A percentile compares a stretch with the other conserved stretches of the same genome.
Conservation (phyloP, 2,797 vertebrate species). For the Crocodylus rhombifer region DNA sequence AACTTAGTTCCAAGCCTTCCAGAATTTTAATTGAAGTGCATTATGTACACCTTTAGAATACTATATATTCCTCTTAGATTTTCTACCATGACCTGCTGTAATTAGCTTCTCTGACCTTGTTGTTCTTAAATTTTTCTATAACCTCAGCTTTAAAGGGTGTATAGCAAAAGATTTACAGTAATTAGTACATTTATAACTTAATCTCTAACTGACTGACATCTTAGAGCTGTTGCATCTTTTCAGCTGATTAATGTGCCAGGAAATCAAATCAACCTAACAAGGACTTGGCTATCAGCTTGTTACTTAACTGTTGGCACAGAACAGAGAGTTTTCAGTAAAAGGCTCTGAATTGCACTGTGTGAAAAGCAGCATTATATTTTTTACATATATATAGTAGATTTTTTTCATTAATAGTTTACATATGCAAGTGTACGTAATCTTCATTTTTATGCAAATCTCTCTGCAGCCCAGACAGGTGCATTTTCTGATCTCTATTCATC, state of each 20-base stretch:
- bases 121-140: fast-evolving
- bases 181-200: neutral
- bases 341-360: neutral
- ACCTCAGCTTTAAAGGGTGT: neutral
- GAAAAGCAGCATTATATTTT: neutral
- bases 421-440: constrained; percentile 25
- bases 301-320: neutral
- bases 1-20: neutral
- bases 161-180: neutral
- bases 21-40: constrained; percentile 22
- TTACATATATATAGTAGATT: fast-evolving
- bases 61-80: neutral
- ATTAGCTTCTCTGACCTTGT: neutral
- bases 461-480: constrained; percentile 66
- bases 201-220: neutral
- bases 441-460: constrained; percentile 76
- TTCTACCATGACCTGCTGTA: neutral
- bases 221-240: neutral
- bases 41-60: neutral
- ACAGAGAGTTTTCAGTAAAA: neutral
- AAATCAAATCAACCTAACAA: neutral
- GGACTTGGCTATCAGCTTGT: neutral
- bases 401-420: constrained; percentile 34
- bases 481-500: constrained; percentile 73
- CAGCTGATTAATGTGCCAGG: neutral